A percentile compares a stretch with the other conserved stretches of the same genome.
Conservation (phyloP, 1,140 invertebrate genomes). For the Diplogasteroides magnus region DNA sequence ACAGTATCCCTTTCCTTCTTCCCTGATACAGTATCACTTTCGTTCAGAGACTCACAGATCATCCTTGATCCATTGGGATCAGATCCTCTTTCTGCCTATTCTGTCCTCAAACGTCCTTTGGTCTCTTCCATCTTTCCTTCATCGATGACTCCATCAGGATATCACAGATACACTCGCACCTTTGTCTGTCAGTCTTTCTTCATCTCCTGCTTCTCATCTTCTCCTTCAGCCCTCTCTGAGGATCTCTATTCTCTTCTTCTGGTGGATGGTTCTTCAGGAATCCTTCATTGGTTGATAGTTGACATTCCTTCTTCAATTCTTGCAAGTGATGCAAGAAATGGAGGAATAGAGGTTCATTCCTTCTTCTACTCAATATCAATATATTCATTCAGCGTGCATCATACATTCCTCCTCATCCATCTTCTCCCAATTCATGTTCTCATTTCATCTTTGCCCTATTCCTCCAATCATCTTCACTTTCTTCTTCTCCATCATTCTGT, state of each 20-base stretch:
- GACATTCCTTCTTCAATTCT: slow-evolving; percentile 43
- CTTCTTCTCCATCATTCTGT: background rate
- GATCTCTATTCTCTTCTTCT: slow-evolving; percentile 47
- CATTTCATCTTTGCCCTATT: background rate
- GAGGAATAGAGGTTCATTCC: slow-evolving; percentile 26
- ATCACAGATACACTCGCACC: slow-evolving; percentile 44
- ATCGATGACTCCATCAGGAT: slow-evolving; percentile 27
- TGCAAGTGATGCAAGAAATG: slow-evolving; percentile 25
- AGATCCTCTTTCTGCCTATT: background rate
- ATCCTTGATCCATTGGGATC: background rate
- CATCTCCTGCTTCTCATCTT: no score
- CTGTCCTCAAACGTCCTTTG: background rate
- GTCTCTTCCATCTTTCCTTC: slow-evolving; percentile 7
- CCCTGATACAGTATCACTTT: no score
- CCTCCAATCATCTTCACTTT: background rate
- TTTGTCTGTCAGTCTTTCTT: slow-evolving; percentile 44
- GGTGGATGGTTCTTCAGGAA: slow-evolving; percentile 37
- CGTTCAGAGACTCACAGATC: background rate
- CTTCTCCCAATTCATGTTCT: background rate
- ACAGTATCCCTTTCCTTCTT: no score
- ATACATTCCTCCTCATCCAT: background rate
- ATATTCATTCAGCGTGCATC: background rate
- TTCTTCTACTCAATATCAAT: background rate
- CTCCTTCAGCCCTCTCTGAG: slow-evolving; percentile 33
- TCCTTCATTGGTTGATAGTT: slow-evolving; percentile 43